phyloP scores from a whole-genome alignment of 1,140 invertebrate species.

The Mactra quadrangularis region DNA sequence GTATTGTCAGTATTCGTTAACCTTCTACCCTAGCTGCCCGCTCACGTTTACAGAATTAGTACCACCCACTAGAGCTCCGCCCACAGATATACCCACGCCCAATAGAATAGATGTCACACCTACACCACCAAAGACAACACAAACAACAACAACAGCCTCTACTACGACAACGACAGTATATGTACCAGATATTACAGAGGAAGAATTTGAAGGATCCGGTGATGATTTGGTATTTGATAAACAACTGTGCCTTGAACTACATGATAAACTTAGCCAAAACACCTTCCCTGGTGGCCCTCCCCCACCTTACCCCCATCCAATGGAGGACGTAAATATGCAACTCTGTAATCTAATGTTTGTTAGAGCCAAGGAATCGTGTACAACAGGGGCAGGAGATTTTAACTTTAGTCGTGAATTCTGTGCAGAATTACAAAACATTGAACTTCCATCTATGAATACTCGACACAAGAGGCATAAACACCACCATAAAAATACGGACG shows the following conservation, averaged over 20 bases:
- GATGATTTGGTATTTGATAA: constrained; percentile 1
- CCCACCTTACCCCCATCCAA: constrained; percentile 32
- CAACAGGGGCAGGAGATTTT: not conserved
- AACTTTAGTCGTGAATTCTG: not conserved
- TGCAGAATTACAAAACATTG: not conserved
- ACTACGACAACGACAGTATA: not conserved
- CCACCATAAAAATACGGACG: not conserved
- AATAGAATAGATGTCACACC: not conserved
- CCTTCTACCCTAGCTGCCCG: constrained; percentile 34
- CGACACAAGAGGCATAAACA: constrained; percentile 37
- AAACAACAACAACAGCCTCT: not conserved
- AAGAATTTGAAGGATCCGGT: constrained; percentile 18
- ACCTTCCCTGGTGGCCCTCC: constrained; percentile 21
- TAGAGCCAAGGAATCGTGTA: not conserved
- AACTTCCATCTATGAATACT: not conserved
- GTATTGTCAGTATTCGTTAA: constrained; percentile 31
- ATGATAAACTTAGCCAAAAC: constrained; percentile 11
- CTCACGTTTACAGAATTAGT: constrained; percentile 48
- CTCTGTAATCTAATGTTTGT: constrained; percentile 17
- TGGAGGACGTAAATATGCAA: constrained; percentile 8
- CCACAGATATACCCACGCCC: not conserved
- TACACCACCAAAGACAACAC: not conserved
- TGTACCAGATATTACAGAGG: not conserved
- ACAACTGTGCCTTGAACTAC: constrained; percentile 9
- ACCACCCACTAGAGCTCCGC: not conserved